Conservation (phyloP, 2,797 vertebrate species). For the Luscinia megarhynchos region DNA sequence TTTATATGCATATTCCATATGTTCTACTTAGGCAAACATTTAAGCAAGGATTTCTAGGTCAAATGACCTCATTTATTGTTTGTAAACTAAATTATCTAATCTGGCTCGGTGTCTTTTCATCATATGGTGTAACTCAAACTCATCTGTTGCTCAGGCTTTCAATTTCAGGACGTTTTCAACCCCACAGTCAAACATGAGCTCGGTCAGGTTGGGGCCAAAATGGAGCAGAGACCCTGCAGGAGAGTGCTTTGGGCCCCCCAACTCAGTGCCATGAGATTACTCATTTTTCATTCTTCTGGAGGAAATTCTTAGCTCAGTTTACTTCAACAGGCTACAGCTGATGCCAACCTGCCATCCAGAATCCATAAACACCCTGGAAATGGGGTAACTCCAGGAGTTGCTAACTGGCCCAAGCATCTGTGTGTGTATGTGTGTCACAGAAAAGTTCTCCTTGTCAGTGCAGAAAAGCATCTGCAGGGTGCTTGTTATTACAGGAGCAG, state of each 20-base stretch:
- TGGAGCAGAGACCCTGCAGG: not conserved
- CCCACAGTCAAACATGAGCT: not conserved
- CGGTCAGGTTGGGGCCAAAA: not conserved
- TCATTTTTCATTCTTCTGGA: not conserved
- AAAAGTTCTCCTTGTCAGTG: not conserved
- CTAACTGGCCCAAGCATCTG: not conserved
- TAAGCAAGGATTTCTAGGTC: not conserved
- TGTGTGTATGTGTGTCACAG: not conserved
- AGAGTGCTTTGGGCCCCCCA: not conserved
- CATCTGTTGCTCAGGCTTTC: not conserved
- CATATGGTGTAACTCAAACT: constrained; percentile 3
- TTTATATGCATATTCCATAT: not conserved
- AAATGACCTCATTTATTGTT: constrained; percentile 35
- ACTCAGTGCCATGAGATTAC: not conserved
- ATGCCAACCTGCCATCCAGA: not conserved
- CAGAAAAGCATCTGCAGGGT: not conserved
- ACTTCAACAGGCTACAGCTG: not conserved
- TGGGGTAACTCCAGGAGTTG: not conserved
- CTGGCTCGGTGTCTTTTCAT: constrained; percentile 8
- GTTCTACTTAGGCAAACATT: not conserved
- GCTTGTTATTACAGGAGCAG: not conserved
- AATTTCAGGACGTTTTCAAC: not conserved
- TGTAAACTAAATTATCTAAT: constrained; percentile 38
- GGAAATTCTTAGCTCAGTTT: not conserved
- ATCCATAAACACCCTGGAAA: not conserved